Evolutionary conservation across 1,140 invertebrate genomes (phyloP).

Genomic region (Drosophila parvula): DNA sequence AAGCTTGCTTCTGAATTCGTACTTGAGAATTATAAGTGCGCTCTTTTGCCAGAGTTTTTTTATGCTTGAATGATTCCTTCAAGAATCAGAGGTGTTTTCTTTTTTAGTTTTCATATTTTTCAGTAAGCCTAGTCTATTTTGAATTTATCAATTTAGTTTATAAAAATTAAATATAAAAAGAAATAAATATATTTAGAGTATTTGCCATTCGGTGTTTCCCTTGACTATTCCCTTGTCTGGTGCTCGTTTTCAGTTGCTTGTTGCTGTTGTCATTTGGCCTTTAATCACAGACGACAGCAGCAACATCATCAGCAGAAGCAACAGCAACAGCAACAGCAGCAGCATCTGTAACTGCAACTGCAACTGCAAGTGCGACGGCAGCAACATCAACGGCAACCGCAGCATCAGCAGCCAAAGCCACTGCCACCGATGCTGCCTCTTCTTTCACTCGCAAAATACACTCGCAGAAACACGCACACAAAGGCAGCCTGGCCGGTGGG

Average conservation of each 20-base stretch:
- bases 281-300: conserved; percentile 62
- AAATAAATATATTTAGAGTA: not conserved
- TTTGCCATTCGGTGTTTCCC: not conserved
- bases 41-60: not conserved
- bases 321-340: conserved; percentile 20
- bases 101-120: not conserved
- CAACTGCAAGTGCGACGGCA: conserved; percentile 30
- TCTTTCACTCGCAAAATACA: conserved; percentile 20
- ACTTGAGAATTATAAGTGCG: not conserved
- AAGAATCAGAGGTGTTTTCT: too few species aligned
- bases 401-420: conserved; percentile 44
- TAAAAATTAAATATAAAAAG: not conserved
- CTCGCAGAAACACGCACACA: conserved; percentile 23
- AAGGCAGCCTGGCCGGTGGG: conserved; percentile 57
- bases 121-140: not conserved
- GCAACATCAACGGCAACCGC: conserved; percentile 29
- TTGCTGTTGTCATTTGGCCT: conserved; percentile 63
- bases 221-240: not conserved
- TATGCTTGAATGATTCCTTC: not conserved
- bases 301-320: conserved; percentile 38
- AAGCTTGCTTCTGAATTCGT: not conserved
- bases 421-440: conserved; percentile 34
- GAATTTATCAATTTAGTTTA: not conserved
- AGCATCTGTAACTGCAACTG: conserved; percentile 8
- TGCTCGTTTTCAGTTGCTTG: conserved; percentile 26